phyloP scores from a whole-genome alignment of 2,888 invertebrate genomes.

The Reticulitermes lucifugus region DNA sequence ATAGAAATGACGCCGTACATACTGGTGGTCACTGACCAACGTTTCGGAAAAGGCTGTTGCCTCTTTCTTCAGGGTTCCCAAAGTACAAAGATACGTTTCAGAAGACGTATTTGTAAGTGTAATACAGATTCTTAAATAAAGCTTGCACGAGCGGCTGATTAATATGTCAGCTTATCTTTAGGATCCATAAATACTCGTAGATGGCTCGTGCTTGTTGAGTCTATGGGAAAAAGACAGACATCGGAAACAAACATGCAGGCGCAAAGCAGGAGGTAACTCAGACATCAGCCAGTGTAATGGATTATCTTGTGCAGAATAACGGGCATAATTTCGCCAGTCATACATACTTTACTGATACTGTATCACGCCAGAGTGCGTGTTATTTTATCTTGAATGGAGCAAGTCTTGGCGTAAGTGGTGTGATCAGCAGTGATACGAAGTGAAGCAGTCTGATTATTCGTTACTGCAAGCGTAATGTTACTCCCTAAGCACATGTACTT shows the following conservation, averaged over 20 bases:
- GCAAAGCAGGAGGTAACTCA: background rate
- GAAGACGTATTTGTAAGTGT: no score
- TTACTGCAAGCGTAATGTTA: no score
- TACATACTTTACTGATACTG: background rate
- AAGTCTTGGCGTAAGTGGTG: background rate
- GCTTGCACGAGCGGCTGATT: background rate
- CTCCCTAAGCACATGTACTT: no score
- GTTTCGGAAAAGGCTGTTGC: no score
- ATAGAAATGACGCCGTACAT: no score
- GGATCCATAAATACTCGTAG: background rate
- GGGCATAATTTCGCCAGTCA: constrained; percentile 12
- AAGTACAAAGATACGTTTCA: no score
- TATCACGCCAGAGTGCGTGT: constrained; percentile 4
- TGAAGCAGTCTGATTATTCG: no score
- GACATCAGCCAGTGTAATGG: background rate
- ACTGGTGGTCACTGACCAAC: no score
- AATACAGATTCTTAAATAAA: background rate
- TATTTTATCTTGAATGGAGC: background rate
- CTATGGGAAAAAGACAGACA: no score
- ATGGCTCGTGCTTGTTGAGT: background rate
- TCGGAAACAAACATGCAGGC: background rate
- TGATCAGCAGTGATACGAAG: background rate
- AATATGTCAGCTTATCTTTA: background rate
- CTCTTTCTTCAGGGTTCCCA: no score
- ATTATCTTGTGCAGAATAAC: background rate